These are phyloP conservation scores for Cryptoblepharus egeriae DNA, from an alignment of 2,797 vertebrate genomes.

Conservation along the genomic window DNA sequence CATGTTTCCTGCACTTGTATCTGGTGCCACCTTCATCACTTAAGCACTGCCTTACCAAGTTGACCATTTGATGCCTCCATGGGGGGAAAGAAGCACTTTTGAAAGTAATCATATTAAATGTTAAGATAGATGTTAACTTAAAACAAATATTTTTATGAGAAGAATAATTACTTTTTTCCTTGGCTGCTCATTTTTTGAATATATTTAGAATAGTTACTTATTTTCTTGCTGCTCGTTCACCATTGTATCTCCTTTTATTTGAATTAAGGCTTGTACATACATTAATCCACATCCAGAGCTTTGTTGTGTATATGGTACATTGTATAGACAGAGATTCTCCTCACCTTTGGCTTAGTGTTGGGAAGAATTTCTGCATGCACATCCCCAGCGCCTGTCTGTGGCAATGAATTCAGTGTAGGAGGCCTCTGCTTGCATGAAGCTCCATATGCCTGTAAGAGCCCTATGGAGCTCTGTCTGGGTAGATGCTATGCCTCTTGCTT, in stretches of 20 bases:
- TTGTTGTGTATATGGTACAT: background rate
- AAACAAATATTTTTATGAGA: background rate
- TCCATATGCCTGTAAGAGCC: background rate
- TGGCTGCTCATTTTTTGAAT: background rate
- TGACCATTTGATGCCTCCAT: slow-evolving; percentile 60
- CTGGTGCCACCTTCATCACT: slow-evolving; percentile 68
- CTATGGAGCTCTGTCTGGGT: background rate
- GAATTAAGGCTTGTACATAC: fast-evolving
- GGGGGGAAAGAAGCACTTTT: slow-evolving; percentile 48
- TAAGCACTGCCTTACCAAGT: slow-evolving; percentile 70
- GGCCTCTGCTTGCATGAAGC: background rate
- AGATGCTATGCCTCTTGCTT: background rate
- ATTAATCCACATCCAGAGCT: background rate
- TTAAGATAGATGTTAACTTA: background rate
- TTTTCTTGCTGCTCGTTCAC: fast-evolving
- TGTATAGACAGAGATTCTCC: background rate
- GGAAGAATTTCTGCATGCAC: background rate
- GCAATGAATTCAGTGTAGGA: background rate
- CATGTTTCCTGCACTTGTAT: background rate
- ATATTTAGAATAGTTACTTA: background rate
- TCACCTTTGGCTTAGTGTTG: background rate
- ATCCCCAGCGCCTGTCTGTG: background rate
- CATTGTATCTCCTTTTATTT: background rate
- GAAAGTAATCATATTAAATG: slow-evolving; percentile 65
- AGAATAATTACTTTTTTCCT: background rate